Percentiles rank a stretch among this genome's conserved stretches.
phyloP scores from a whole-genome alignment of 1,140 invertebrate species.

The Coptotermes formosanus region DNA sequence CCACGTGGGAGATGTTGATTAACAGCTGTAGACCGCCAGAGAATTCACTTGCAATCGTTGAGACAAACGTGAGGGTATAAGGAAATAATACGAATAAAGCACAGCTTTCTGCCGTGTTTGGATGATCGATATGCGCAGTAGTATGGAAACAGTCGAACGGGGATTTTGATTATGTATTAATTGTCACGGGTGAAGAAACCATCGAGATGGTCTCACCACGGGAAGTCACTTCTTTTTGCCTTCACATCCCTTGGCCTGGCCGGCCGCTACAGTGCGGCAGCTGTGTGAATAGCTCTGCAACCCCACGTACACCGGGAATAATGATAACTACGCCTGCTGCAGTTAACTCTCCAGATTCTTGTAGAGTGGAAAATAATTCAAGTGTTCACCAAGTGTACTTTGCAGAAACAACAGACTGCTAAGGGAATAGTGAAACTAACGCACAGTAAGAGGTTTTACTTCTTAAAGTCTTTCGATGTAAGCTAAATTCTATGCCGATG shows the following conservation, averaged over 20 bases:
- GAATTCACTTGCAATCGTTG: no score
- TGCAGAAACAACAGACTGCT: neutral
- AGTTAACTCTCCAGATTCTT: constrained; percentile 6
- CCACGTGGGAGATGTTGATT: no score
- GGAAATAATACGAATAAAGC: no score
- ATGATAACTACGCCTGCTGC: neutral
- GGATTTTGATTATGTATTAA: neutral
- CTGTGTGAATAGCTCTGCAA: neutral
- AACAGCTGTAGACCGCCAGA: no score
- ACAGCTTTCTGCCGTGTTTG: no score
- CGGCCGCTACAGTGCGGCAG: neutral
- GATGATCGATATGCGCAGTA: no score
- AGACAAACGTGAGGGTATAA: no score
- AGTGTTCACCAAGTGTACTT: neutral
- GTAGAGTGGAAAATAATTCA: constrained; percentile 19
- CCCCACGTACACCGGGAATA: no score
- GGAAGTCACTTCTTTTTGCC: neutral
- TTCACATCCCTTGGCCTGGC: neutral
- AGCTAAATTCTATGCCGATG: neutral
- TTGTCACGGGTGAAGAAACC: neutral
- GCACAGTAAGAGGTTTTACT: neutral
- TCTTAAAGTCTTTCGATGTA: neutral
- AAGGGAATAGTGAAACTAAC: neutral
- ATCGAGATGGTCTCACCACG: neutral
- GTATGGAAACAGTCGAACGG: no score